Conservation (phyloP, 2,113 vertebrate species). For the Eretmochelys imbricata region DNA sequence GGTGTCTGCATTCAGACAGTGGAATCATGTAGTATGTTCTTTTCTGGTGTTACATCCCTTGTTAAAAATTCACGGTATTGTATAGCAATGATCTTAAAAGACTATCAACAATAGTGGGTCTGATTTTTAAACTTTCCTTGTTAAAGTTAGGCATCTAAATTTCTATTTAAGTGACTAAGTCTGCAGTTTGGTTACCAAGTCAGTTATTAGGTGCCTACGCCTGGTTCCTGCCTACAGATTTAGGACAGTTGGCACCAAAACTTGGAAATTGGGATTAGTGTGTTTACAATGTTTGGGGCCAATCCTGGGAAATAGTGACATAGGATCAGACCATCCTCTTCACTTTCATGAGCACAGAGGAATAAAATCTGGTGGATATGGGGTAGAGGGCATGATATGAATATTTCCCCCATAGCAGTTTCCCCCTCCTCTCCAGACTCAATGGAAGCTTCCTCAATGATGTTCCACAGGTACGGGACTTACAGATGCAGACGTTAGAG, state of each 20-base stretch:
- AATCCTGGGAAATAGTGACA: neutral
- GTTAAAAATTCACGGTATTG: neutral
- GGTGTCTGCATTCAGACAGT: conserved; percentile 50
- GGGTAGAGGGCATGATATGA: neutral
- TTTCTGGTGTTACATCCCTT: neutral
- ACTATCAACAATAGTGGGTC: accelerated
- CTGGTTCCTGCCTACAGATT: neutral
- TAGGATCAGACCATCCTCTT: neutral
- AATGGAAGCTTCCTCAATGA: neutral
- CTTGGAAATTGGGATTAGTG: neutral
- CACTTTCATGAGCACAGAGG: neutral
- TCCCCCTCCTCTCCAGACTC: neutral
- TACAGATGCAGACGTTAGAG: neutral
- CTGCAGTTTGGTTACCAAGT: neutral
- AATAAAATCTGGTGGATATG: neutral
- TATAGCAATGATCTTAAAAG: neutral
- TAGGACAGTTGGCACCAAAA: neutral
- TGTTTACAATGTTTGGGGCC: neutral
- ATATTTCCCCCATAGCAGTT: neutral
- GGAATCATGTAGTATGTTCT: neutral
- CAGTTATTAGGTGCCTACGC: neutral
- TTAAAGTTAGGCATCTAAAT: neutral
- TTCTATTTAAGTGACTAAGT: neutral
- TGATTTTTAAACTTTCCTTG: neutral
- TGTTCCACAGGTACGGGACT: neutral